Conservation (phyloP, 2,888 invertebrate species). For the Argyresthia goedartella region DNA sequence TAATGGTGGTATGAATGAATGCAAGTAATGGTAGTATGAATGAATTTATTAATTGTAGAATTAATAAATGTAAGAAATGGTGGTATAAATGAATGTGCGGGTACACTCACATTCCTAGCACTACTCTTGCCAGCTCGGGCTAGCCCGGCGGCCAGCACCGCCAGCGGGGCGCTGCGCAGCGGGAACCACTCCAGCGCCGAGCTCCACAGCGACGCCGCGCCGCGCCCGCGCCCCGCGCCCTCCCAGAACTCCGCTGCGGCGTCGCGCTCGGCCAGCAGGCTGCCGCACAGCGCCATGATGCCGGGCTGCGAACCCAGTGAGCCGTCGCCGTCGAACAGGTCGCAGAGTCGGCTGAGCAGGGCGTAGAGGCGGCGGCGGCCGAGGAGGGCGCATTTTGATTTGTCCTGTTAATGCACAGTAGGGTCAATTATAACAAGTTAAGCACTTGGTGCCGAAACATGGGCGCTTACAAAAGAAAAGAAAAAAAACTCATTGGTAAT, state of each 20-base stretch:
- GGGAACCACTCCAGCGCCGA: slow-evolving; percentile 76
- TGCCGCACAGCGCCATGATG: slow-evolving; percentile 63
- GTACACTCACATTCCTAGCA: slow-evolving; percentile 60
- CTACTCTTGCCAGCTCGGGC: slow-evolving; percentile 68
- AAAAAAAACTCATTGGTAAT: not conserved
- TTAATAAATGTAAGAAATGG: not conserved
- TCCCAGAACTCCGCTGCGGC: slow-evolving; percentile 67
- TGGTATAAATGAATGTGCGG: not conserved
- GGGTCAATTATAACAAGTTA: no score
- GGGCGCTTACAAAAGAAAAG: not conserved
- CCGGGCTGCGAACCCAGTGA: slow-evolving; percentile 64
- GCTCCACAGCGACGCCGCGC: slow-evolving; percentile 69
- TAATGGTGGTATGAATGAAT: no score
- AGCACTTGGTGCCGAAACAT: no score
- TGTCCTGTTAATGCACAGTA: slow-evolving; percentile 52
- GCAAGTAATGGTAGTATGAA: no score
- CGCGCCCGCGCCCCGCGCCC: slow-evolving; percentile 42
- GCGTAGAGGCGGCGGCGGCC: slow-evolving; percentile 61
- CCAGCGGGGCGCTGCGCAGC: slow-evolving; percentile 71
- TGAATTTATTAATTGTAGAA: no score
- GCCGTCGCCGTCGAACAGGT: slow-evolving; percentile 70
- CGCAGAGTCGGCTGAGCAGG: slow-evolving; percentile 63
- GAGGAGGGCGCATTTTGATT: slow-evolving; percentile 62
- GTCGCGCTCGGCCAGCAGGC: slow-evolving; percentile 56
- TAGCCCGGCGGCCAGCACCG: slow-evolving; percentile 70